Evolutionary conservation across 2,113 vertebrate genomes (phyloP).

Genomic region (Eublepharis macularius): DNA sequence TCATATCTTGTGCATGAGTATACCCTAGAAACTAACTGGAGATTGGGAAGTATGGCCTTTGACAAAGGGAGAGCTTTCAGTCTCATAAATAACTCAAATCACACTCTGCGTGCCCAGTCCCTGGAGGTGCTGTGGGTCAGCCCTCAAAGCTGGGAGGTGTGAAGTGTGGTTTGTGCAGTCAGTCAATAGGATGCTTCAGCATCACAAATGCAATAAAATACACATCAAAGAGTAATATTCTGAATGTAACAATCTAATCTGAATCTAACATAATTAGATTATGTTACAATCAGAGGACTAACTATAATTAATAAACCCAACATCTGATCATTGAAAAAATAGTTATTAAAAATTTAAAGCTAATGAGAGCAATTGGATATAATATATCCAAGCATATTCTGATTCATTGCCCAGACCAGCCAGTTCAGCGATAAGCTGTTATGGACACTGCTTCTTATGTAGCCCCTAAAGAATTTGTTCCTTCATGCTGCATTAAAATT

Average conservation of each 20-base stretch:
- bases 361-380: not conserved
- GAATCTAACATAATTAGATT: too few relatives aligned
- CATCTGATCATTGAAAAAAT: not conserved
- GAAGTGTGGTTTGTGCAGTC: not conserved
- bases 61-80: too few relatives aligned
- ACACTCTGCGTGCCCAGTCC: too few relatives aligned
- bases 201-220: not conserved
- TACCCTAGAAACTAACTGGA: too few relatives aligned
- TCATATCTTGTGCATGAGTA: too few relatives aligned
- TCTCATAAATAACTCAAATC: too few relatives aligned
- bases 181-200: not conserved
- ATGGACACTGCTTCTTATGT: not conserved
- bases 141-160: too few relatives aligned
- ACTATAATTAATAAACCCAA: not conserved
- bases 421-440: not conserved
- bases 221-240: not conserved
- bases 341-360: not conserved
- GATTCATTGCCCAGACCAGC: not conserved
- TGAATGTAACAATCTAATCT: too few relatives aligned
- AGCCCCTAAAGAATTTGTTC: not conserved
- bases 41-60: too few relatives aligned
- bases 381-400: not conserved
- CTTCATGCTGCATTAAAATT: constrained; percentile 11
- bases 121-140: too few relatives aligned
- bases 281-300: not conserved